phyloP scores from a whole-genome alignment of 1,140 invertebrate species.

The Drosophila neocordata region DNA sequence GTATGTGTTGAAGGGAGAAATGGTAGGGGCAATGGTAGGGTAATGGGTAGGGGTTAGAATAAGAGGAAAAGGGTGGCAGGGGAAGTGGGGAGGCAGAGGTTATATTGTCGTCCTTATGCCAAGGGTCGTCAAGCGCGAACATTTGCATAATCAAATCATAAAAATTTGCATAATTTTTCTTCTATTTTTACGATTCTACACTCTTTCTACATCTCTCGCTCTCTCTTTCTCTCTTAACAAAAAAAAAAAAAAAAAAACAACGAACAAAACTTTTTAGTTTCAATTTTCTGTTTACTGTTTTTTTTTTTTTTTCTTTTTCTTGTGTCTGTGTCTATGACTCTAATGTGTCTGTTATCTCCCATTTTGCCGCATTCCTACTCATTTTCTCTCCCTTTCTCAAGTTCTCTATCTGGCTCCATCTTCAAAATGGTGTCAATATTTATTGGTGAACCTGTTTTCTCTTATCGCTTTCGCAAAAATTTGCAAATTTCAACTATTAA shows the following conservation, averaged over 20 bases:
- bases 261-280: conserved; percentile 53
- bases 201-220: conserved; percentile 44
- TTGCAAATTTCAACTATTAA: conserved; percentile 81
- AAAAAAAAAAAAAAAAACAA: background rate
- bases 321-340: conserved; percentile 48
- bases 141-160: conserved; percentile 83
- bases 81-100: background rate
- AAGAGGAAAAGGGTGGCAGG: background rate
- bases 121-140: conserved; percentile 82
- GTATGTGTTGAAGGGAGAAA: conserved; percentile 41
- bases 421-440: conserved; percentile 80
- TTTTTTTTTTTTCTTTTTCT: conserved; percentile 15
- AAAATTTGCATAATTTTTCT: conserved; percentile 83
- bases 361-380: background rate
- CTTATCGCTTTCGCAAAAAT: conserved; percentile 66
- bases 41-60: background rate
- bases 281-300: conserved; percentile 32
- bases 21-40: background rate
- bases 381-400: conserved; percentile 15
- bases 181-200: conserved; percentile 67
- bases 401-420: conserved; percentile 43
- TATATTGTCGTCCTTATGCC: conserved; percentile 82
- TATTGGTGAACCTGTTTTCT: conserved; percentile 80
- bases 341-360: conserved; percentile 67
- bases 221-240: background rate